Evolutionary conservation across 1,140 invertebrate genomes (phyloP).

Genomic region (Achroia grisella): DNA sequence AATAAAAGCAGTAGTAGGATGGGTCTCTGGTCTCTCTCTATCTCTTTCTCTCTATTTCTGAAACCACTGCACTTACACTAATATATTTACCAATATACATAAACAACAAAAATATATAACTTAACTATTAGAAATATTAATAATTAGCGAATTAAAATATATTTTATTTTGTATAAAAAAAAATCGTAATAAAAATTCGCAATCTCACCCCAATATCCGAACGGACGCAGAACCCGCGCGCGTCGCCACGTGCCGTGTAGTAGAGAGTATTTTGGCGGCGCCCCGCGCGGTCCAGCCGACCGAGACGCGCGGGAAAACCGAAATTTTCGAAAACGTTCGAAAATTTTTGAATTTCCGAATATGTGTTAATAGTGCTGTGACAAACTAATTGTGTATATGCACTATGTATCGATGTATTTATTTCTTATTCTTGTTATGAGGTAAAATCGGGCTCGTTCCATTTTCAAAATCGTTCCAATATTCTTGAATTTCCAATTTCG

Average conservation of each 20-base stretch:
- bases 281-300: conserved; percentile 17
- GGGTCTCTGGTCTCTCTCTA: too few species aligned
- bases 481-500: not conserved
- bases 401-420: too few species aligned
- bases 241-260: conserved; percentile 16
- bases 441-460: not conserved
- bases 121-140: too few species aligned
- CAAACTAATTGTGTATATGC: conserved; percentile 21
- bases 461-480: not conserved
- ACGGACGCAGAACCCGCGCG: conserved; percentile 11
- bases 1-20: too few species aligned
- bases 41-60: too few species aligned
- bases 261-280: conserved; percentile 32
- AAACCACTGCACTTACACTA: too few species aligned
- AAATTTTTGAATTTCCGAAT: not conserved
- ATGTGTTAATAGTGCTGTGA: conserved; percentile 23
- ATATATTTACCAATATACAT: too few species aligned
- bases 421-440: conserved; percentile 3
- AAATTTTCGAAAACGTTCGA: conserved; percentile 13
- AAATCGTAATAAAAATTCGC: not conserved
- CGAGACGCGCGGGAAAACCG: conserved; percentile 16
- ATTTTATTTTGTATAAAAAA: too few species aligned
- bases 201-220: conserved; percentile 10
- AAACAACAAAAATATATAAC: too few species aligned
- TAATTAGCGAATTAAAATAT: too few species aligned